These are phyloP conservation scores for Pachypanchax playfairii DNA, from an alignment of 2,113 vertebrate species.

Conservation along the genomic window DNA sequence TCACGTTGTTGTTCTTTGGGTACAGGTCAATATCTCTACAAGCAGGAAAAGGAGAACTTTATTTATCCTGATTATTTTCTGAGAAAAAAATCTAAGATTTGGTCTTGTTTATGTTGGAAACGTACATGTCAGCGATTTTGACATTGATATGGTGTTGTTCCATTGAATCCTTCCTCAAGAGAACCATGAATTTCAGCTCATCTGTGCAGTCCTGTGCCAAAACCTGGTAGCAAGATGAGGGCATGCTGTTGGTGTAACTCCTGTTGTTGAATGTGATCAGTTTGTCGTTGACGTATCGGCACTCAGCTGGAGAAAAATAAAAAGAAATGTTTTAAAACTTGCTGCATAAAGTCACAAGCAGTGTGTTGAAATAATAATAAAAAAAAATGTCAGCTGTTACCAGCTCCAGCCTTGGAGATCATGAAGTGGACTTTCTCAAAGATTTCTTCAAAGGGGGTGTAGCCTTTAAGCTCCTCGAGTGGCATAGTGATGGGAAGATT, in stretches of 20 bases:
- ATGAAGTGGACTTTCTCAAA: slow-evolving; percentile 49
- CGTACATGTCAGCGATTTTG: slow-evolving; percentile 81
- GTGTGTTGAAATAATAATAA: too few relatives aligned
- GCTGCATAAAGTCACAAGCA: too few relatives aligned
- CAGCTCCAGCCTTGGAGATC: slow-evolving; percentile 53
- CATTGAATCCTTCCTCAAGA: slow-evolving; percentile 72
- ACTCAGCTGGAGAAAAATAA: slow-evolving; percentile 51
- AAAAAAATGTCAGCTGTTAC: slow-evolving; percentile 31
- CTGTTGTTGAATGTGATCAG: slow-evolving; percentile 82
- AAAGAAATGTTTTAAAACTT: neutral
- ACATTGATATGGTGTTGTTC: slow-evolving; percentile 74
- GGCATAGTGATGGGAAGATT: slow-evolving; percentile 78
- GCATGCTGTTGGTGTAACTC: slow-evolving; percentile 73
- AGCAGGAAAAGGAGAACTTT: neutral
- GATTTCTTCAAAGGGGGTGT: slow-evolving; percentile 40
- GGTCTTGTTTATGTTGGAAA: neutral
- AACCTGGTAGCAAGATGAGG: slow-evolving; percentile 81
- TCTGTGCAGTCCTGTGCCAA: slow-evolving; percentile 82
- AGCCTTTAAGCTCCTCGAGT: slow-evolving; percentile 45
- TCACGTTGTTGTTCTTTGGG: slow-evolving; percentile 21
- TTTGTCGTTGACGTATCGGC: slow-evolving; percentile 31
- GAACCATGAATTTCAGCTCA: slow-evolving; percentile 84
- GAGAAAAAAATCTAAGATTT: neutral
- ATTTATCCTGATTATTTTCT: neutral
- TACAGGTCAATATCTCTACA: slow-evolving; percentile 68